phyloP scores from a whole-genome alignment of 2,797 vertebrate genomes.

The Hylomyscus alleni region DNA sequence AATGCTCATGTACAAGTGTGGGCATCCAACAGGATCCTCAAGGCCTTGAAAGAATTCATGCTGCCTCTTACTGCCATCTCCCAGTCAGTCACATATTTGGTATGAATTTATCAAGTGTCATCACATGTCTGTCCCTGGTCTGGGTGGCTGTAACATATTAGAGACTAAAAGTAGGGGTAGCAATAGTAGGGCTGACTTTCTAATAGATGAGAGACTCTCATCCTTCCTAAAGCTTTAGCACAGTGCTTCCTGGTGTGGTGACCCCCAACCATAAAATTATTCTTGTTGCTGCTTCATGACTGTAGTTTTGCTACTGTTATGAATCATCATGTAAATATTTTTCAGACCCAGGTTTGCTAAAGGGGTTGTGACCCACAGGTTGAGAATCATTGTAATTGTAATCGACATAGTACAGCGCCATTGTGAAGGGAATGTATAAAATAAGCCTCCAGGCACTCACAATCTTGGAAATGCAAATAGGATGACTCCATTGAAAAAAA shows the following conservation, averaged over 20 bases:
- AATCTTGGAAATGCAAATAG: background rate
- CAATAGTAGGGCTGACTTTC: background rate
- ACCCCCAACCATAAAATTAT: background rate
- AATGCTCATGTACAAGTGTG: rapidly evolving
- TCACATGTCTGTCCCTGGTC: background rate
- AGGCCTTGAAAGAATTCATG: rapidly evolving
- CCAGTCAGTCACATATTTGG: background rate
- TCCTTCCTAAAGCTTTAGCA: background rate
- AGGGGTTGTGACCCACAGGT: background rate
- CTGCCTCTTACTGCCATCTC: background rate
- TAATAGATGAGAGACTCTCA: background rate
- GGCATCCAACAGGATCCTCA: background rate
- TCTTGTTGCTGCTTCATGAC: background rate
- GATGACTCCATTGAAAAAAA: background rate
- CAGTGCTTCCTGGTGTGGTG: background rate
- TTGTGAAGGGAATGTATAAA: background rate
- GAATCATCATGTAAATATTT: background rate
- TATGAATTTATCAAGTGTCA: background rate
- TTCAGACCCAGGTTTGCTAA: background rate
- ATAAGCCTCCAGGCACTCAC: background rate
- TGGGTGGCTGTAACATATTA: background rate
- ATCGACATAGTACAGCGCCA: background rate
- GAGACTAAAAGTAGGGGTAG: background rate
- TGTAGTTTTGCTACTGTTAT: background rate
- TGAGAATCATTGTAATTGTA: background rate